phyloP scores from a whole-genome alignment of 2,888 invertebrate genomes.

The Serrognathus titanus region DNA sequence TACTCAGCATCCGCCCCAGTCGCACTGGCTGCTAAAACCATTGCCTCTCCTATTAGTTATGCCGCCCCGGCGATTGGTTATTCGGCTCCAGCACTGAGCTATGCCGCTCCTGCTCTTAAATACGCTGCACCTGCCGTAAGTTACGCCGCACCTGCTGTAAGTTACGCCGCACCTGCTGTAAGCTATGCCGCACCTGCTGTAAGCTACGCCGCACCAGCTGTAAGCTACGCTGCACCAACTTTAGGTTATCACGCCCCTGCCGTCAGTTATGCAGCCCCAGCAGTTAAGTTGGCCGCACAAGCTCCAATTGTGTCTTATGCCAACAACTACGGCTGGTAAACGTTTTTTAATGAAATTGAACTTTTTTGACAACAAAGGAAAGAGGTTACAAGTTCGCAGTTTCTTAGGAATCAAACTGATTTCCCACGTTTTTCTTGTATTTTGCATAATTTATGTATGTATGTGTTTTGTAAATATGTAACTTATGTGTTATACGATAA shows the following conservation, averaged over 20 bases:
- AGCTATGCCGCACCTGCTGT: not conserved
- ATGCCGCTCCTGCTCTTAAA: not conserved
- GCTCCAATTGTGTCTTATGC: not conserved
- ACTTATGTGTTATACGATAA: too few relatives aligned
- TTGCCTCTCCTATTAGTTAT: not conserved
- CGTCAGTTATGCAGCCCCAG: not conserved
- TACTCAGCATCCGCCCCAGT: not conserved
- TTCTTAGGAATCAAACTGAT: too few relatives aligned
- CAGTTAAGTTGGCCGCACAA: not conserved
- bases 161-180: not conserved
- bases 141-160: not conserved
- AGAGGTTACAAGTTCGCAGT: too few relatives aligned
- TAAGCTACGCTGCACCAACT: not conserved
- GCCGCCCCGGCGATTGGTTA: not conserved
- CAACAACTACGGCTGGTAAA: too few relatives aligned
- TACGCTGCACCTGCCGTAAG: not conserved
- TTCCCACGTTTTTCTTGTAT: too few relatives aligned
- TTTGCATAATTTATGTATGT: too few relatives aligned
- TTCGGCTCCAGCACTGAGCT: not conserved
- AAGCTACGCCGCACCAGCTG: not conserved
- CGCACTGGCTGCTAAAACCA: not conserved
- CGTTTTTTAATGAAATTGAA: too few relatives aligned
- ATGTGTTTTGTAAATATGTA: too few relatives aligned
- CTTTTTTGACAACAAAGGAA: too few relatives aligned
- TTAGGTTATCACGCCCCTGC: not conserved